Base-by-base conservation (phyloP, 2,113 vertebrate genomes). In the Grammomys dolichurus region DNA sequence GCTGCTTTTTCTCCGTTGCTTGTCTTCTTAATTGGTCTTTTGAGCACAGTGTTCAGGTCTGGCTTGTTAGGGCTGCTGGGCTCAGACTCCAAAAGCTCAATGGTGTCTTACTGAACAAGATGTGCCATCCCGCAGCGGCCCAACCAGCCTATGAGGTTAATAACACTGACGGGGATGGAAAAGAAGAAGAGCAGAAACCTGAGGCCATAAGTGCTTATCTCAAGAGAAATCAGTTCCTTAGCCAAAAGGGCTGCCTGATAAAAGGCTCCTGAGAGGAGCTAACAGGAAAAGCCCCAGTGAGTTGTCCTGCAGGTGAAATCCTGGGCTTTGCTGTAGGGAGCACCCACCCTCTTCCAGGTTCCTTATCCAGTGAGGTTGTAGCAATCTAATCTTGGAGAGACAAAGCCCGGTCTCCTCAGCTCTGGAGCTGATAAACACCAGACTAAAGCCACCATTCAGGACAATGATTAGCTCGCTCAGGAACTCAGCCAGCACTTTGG, bases 321-420 rank as follows among this genome's bases (percentile, higher is more conserved):
- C 91, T 51, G 77, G 75, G 96, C 73, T 78, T 89, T 95, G 48
- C 8, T 48, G 82, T 19, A 90, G 69, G 87, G 86, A 89, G 72
- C 82, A 60, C 13, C 19, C 5, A 13, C 63, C 54, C 58, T 56
- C 63, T 78, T 75, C 31, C 88, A 31, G 2, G 11, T 7, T 51
- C 73, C 72, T 65, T 65, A 94, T 76, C 63, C 2, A 4, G 1
- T 58, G 94, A 96, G 96, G 84, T 95, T 97, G 89, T 1, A 0
- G 86, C 77, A 96, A 98, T 98, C 97, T 98, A 98, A 98, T 98
- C 98, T 97, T 91, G 92, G 94, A 91, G 94, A 97, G 97, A 98
- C 98, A 98, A 98, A 94, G 31, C 91, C 97, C 93, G 94, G 98
- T 97, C 98, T 98, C 97, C 96, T 95, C 96, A 90, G 94, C 86